Evolutionary conservation across 1,140 invertebrate species (phyloP), one percentile per base, ranked within the genome.

Genomic region (Cyrtorhinus lividipennis): DNA sequence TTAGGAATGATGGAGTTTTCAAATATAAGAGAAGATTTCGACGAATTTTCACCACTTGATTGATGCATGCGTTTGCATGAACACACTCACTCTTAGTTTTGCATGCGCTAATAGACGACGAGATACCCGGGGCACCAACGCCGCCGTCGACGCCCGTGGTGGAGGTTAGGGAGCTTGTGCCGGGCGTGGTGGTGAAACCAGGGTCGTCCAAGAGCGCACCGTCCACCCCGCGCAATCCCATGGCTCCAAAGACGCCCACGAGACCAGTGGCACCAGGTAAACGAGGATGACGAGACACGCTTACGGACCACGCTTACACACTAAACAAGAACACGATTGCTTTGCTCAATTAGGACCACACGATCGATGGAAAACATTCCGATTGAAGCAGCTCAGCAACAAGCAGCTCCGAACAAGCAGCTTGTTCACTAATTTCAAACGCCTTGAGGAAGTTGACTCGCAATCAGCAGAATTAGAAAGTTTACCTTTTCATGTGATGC

Each of bases 281-380:
- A 13, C 10, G 48, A 38, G n/a, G n/a, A n/a, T n/a, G n/a, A n/a
- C n/a, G n/a, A n/a, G n/a, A n/a, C n/a, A n/a, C n/a, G n/a, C n/a
- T n/a, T n/a, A n/a, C n/a, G n/a, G n/a, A n/a, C n/a, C n/a, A n/a
- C n/a, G n/a, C n/a, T n/a, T n/a, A n/a, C n/a, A 73, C 68, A 72
- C 72, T 73, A 77, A 76, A 72, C 67, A 58, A 71, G 69, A 61
- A 73, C 71, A 24, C 70, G 71, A 59, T 71, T 64, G 66, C 69
- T 45, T 60, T 66, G 46, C 46, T 48, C 46, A 26, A 68, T 73
- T 24, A 76, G 78, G 65, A 70, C 73, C 65, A 73, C 76, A 8
- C 77, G 78, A 69, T 69, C 74, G 59, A 60, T 68, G 24, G 69
- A 67, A 60, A 67, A 71, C n/a, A n/a, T n/a, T n/a, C n/a, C n/a